phyloP scores from a whole-genome alignment of 2,888 invertebrate genomes.

The Ischnus inquisitorius region DNA sequence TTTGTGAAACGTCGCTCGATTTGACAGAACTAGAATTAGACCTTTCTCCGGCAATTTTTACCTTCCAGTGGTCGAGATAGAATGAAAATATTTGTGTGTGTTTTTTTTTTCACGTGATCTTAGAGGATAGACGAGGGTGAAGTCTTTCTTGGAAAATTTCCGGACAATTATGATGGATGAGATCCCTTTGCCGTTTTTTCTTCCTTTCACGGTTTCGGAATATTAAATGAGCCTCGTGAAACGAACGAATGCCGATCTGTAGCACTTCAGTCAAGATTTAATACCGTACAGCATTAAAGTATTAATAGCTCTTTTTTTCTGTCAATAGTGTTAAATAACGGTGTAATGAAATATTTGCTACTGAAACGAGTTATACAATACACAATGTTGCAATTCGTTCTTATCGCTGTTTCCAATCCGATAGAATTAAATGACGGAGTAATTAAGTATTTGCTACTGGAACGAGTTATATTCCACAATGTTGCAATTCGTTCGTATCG shows the following conservation, averaged over 20 bases:
- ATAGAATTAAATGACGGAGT: too few relatives aligned
- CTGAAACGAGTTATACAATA: too few relatives aligned
- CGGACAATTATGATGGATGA: constrained; percentile 56
- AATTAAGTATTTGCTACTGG: too few relatives aligned
- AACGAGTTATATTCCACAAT: too few relatives aligned
- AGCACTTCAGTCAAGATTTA: too few relatives aligned
- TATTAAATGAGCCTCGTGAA: constrained; percentile 10
- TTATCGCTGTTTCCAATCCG: too few relatives aligned
- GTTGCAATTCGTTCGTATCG: too few relatives aligned
- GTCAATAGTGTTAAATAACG: too few relatives aligned
- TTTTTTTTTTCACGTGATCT: background rate
- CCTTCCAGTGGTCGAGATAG: background rate
- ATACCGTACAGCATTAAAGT: too few relatives aligned
- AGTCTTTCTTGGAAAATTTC: constrained; percentile 17
- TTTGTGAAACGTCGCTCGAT: background rate
- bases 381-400: too few relatives aligned
- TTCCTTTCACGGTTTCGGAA: constrained; percentile 19
- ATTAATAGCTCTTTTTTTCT: too few relatives aligned
- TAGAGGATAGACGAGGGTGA: constrained; percentile 44
- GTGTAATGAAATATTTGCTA: too few relatives aligned
- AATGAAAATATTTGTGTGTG: background rate
- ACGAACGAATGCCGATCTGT: background rate
- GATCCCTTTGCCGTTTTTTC: background rate
- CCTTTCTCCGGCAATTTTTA: constrained; percentile 33
- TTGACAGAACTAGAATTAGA: constrained; percentile 62